Conservation (phyloP, 1,140 invertebrate species). For the Pseudomyrmex cubaensis region DNA sequence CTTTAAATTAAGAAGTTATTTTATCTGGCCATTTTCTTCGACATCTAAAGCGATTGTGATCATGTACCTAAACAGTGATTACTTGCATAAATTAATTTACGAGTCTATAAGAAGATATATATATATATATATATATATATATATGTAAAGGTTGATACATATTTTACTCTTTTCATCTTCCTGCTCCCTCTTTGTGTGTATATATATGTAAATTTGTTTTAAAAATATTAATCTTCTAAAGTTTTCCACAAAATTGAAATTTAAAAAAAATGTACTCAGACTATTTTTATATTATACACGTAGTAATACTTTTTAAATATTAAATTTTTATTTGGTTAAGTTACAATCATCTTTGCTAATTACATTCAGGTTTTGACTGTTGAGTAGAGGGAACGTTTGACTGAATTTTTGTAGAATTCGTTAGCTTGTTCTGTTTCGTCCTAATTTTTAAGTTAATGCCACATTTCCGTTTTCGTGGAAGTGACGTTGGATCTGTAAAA, state of each 20-base stretch:
- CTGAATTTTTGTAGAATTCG: conserved; percentile 22
- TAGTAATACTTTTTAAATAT: not conserved
- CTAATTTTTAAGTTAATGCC: conserved; percentile 50
- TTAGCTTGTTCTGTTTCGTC: conserved; percentile 24
- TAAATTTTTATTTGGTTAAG: not conserved
- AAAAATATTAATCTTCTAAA: not conserved
- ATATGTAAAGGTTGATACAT: too few relatives aligned
- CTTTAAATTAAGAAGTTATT: conserved; percentile 78
- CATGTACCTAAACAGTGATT: conserved; percentile 16
- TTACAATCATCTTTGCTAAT: not conserved
- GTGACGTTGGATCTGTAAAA: conserved; percentile 66
- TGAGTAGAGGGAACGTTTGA: not conserved
- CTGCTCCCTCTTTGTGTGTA: not conserved
- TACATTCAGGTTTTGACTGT: not conserved
- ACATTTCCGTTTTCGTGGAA: conserved; percentile 64
- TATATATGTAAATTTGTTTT: not conserved
- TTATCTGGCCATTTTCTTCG: conserved; percentile 11
- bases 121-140: not conserved
- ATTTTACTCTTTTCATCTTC: too few relatives aligned
- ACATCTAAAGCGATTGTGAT: conserved; percentile 17
- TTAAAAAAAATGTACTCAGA: not conserved
- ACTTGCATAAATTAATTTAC: conserved; percentile 30
- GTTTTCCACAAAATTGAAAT: too few relatives aligned
- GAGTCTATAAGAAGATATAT: not conserved
- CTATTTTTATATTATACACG: not conserved